These are phyloP conservation scores for Spatulosminthurus flaviceps DNA, from an alignment of 2,888 invertebrate genomes.

Conservation along the genomic window DNA sequence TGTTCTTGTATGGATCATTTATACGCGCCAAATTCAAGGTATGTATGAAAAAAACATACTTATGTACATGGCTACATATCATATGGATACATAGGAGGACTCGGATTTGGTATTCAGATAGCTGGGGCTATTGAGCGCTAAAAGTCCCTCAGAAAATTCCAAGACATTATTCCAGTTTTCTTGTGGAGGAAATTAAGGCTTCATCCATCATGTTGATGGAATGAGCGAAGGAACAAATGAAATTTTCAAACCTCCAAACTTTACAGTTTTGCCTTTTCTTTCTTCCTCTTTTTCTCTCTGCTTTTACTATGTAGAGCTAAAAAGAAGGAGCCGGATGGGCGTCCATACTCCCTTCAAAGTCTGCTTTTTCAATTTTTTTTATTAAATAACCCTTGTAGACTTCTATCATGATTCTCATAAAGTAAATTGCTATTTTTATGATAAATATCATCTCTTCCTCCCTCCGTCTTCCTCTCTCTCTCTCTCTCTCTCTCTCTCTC, in stretches of 20 bases:
- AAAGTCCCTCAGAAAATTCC: slow-evolving; percentile 21
- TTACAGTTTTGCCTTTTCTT: slow-evolving; percentile 34
- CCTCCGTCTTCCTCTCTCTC: background rate
- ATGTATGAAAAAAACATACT: background rate
- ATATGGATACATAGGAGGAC: background rate
- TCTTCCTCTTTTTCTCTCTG: background rate
- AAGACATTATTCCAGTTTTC: slow-evolving; percentile 42
- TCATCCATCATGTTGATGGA: slow-evolving; percentile 51
- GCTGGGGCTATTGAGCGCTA: background rate
- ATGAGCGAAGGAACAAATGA: slow-evolving; percentile 49
- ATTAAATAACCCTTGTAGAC: background rate
- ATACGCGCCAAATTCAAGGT: background rate
- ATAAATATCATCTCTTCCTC: slow-evolving; percentile 24
- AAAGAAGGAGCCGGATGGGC: background rate
- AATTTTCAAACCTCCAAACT: slow-evolving; percentile 49
- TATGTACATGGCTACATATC: background rate
- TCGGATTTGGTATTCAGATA: background rate
- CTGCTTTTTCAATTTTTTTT: background rate
- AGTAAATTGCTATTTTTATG: slow-evolving; percentile 12
- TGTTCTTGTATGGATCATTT: background rate
- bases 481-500: background rate
- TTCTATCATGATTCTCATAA: background rate
- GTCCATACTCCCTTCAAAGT: background rate
- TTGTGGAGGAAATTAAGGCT: slow-evolving; percentile 46
- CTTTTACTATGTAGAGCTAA: background rate